Evolutionary conservation across 2,888 invertebrate genomes (phyloP), one percentile per base, ranked within the genome.

Genomic region (Thecophora atra): DNA sequence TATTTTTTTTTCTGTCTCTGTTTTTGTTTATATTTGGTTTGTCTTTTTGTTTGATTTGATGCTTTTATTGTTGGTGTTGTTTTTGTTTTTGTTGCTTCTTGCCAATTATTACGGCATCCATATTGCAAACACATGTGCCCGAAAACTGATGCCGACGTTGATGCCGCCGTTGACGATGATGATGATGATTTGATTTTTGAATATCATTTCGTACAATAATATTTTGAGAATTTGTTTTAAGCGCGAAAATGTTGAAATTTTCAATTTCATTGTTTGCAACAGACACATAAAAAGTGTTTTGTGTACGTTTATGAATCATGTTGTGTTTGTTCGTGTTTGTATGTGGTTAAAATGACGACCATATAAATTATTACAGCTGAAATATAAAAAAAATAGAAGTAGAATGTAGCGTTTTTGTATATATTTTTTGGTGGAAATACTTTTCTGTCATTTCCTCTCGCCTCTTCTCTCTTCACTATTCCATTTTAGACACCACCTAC

Each of bases 21-120:
- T 17, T 60, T 60, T 60, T n/a, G 26, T 64, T 47, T 64, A 13
- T 60, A 30, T 21, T 21, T 19, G 19, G 63, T 21, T 21, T 42
- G 8, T 42, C 13, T 63, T 63, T 51, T 30, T 28, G 52, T 30
- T 66, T 66, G 30, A 17, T 47, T 51, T n/a, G n/a, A n/a, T n/a
- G n/a, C n/a, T 65, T 64, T 44, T 19, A n/a, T 19, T 21, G 2
- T 26, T 51, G 44, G 24, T 47, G 24, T 65, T 65, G 26, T 54
- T 56, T 15, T 54, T 64, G 19, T 64, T 17, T 6, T 37, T 37
- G 37, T 37, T 37, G 37, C 11, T 37, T 56, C 42, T 67, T 42
- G 56, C 24, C n/a, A 30, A 69, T 69, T 69, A 69, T 69, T 69
- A 58, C 58, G 68, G 47, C 42, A 69, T 47, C 42, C 68, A 69